These are phyloP conservation scores for Gobio occitaniae DNA, from an alignment of 2,797 vertebrate species.

Conservation along the genomic window DNA sequence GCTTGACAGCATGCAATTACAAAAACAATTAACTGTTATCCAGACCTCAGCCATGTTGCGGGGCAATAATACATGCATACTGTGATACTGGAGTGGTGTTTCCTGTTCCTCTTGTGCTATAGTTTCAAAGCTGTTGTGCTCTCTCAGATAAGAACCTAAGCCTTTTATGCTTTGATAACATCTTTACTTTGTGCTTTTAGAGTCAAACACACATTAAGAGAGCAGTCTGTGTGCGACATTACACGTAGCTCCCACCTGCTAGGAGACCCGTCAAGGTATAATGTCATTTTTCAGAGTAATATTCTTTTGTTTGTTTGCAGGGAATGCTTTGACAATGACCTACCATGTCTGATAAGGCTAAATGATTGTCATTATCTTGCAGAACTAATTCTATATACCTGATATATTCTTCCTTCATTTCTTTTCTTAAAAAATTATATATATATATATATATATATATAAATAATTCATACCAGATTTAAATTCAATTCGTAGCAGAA, in stretches of 20 bases:
- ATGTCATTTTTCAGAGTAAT: constrained; percentile 38
- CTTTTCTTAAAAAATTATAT: neutral
- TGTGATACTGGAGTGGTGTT: constrained; percentile 16
- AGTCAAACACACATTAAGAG: constrained; percentile 36
- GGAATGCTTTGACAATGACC: constrained; percentile 19
- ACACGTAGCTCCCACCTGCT: neutral
- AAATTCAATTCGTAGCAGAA: too few species aligned
- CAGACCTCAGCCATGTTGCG: neutral
- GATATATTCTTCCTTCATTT: neutral
- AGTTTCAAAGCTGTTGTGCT: constrained; percentile 18
- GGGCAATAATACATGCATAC: constrained; percentile 35
- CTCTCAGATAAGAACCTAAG: constrained; percentile 36
- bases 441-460: neutral
- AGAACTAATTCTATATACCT: neutral
- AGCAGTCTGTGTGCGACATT: constrained; percentile 8
- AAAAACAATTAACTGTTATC: constrained; percentile 47
- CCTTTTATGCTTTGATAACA: constrained; percentile 45
- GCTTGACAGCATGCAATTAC: constrained; percentile 48
- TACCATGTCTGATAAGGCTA: constrained; percentile 10
- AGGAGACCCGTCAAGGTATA: constrained; percentile 22
- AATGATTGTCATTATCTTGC: constrained; percentile 29
- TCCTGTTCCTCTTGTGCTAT: constrained; percentile 4
- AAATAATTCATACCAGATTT: too few species aligned
- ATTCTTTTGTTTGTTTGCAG: neutral
- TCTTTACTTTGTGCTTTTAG: constrained; percentile 22